phyloP scores from a whole-genome alignment of 2,113 vertebrate genomes.

The Eulemur rufifrons region DNA sequence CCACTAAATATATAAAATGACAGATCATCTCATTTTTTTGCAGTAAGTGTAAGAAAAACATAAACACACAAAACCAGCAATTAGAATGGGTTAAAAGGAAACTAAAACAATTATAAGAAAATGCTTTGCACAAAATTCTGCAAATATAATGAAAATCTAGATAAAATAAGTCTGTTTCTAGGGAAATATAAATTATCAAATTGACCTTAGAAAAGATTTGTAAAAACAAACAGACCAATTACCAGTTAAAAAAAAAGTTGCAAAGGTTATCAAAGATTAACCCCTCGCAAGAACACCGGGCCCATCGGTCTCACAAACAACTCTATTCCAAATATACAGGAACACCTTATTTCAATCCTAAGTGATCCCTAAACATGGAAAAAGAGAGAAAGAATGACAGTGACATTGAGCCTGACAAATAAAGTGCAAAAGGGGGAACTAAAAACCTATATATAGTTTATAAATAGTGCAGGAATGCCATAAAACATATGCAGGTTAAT shows the following conservation, averaged over 20 bases:
- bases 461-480: background rate
- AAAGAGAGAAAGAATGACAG: background rate
- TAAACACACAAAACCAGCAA: background rate
- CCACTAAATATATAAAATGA: background rate
- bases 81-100: slow-evolving; percentile 39
- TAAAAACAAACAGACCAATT: slow-evolving; percentile 12
- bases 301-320: background rate
- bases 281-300: background rate
- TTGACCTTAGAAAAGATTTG: background rate
- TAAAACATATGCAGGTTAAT: background rate
- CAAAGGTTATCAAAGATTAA: slow-evolving; percentile 47
- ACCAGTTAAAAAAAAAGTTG: background rate
- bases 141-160: background rate
- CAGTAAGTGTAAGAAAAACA: background rate
- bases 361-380: background rate
- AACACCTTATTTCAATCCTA: background rate
- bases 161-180: background rate
- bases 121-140: background rate
- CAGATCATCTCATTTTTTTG: background rate
- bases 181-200: background rate
- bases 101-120: background rate
- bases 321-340: slow-evolving; percentile 13
- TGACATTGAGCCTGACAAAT: background rate
- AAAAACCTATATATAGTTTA: background rate
- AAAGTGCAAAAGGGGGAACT: slow-evolving; percentile 13